Evolutionary conservation across 2,888 invertebrate genomes (phyloP), one percentile per base, ranked within the genome.

Genomic region (Hypomecis punctinalis): DNA sequence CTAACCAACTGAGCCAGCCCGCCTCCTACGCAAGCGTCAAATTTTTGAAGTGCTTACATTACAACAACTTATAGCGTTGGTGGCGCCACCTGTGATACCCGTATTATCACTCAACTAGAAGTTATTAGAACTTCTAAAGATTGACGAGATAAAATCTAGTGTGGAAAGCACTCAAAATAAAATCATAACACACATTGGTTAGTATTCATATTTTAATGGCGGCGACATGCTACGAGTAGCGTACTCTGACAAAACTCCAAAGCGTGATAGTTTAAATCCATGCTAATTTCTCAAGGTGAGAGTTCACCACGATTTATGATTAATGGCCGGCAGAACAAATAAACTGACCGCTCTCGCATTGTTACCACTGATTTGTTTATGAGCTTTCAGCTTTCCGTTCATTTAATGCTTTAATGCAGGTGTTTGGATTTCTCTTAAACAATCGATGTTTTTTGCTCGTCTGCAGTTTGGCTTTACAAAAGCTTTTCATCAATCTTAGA

Each of bases 251-350:
- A 1, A 55, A 37, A 40, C 54, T 42, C n/a, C 13, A 42, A 53
- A 35, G 63, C 70, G 69, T 69, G 70, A 69, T 68, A 63, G 58
- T 71, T 67, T 66, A 63, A 58, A 69, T 54, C 68, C 66, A 67
- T 73, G 73, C 69, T 73, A 73, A 71, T 73, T 71, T 69, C 58
- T 60, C 40, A 36, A 46, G 70, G 65, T 63, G 66, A 71, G 59
- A 71, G 75, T 68, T 72, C 72, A 57, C 60, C 72, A 71, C 72
- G 73, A 64, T 40, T 52, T 63, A 57, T 73, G 68, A 72, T 72
- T 67, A 71, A 74, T 71, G 60, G 60, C 61, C 33, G 23, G 23
- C 43, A 60, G 52, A 65, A 70, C 69, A 71, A 70, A 69, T 67
- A 72, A 63, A 64, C 61, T 63, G 52, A 57, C 59, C 70, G 48